phyloP scores from a whole-genome alignment of 2,797 vertebrate species.

The Sebastolobus altivelis region DNA sequence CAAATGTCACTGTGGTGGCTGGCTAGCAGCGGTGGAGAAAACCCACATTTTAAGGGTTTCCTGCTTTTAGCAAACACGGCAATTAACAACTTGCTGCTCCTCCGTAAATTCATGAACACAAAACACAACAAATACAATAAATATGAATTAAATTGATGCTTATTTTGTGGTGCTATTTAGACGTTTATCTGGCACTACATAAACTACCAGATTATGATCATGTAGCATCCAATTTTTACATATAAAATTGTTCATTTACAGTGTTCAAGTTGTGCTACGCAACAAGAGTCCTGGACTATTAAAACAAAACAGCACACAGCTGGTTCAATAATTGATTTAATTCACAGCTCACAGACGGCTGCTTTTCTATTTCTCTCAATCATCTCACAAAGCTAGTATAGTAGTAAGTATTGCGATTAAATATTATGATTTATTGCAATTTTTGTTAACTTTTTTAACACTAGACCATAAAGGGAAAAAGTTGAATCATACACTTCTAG shows the following conservation, averaged over 20 bases:
- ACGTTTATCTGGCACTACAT: background rate
- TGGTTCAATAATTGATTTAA: background rate
- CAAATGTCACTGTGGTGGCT: conserved; percentile 24
- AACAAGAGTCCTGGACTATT: background rate
- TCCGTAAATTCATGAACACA: background rate
- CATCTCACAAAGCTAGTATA: no score
- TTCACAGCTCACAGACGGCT: background rate
- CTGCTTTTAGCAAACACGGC: conserved; percentile 10
- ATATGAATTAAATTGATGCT: background rate
- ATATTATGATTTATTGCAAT: no score
- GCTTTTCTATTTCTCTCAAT: no score
- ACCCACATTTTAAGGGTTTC: conserved; percentile 20
- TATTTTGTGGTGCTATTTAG: background rate
- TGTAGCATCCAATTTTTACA: background rate
- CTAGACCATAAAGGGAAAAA: no score
- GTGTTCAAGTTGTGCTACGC: background rate
- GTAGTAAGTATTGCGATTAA: background rate
- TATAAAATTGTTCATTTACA: conserved; percentile 2
- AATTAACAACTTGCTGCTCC: background rate
- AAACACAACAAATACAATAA: background rate
- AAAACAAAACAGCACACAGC: background rate
- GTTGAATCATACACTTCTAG: no score
- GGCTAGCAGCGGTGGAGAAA: background rate
- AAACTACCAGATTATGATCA: background rate
- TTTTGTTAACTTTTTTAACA: no score